Base-by-base conservation (phyloP, 2,888 invertebrate species). In the Drosophila kambysellisi region DNA sequence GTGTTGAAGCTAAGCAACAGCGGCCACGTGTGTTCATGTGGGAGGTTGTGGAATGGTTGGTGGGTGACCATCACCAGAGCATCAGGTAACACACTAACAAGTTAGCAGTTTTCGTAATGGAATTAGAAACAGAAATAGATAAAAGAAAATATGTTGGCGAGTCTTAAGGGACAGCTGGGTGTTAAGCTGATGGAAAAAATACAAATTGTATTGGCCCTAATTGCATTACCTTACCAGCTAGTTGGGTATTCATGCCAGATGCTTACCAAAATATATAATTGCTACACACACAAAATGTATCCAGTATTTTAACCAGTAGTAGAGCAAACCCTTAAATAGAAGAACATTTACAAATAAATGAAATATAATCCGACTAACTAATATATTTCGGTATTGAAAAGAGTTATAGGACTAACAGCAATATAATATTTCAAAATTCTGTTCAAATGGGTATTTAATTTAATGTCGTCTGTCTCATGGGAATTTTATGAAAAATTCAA, bases 161-260 rank as follows among this genome's bases (percentile, higher is more conserved):
- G 17, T n/a, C 32, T 56, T 63, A 48, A 46, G 43, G 58, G 70
- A 71, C 68, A 69, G 56, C 70, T 73, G 70, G 39, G 63, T 64
- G 76, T 66, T 74, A 59, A 68, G 65, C 66, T 79, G 58, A 79
- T 67, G 79, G 59, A 71, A 60, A 65, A 71, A 73, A 72, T 67
- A 81, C 82, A 83, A 89, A 84, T 89, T 89, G 84, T 71, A 72
- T 83, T 76, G 69, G 66, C 50, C 70, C 39, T 83, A 79, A 89
- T 89, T 84, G 74, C 76, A 69, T 89, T 83, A 61, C 71, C 65
- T 57, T 73, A 68, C 52, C 25, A 81, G 61, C 65, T 66, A 62
- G 68, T 70, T 71, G 62, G 61, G 58, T 69, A 83, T 76, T 68
- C 69, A 76, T 62, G 35, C 41, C 51, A 62, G 67, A 50, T 68